These are phyloP conservation scores for Lamellibrachia satsuma DNA, from an alignment of 2,888 invertebrate genomes.

Conservation along the genomic window DNA sequence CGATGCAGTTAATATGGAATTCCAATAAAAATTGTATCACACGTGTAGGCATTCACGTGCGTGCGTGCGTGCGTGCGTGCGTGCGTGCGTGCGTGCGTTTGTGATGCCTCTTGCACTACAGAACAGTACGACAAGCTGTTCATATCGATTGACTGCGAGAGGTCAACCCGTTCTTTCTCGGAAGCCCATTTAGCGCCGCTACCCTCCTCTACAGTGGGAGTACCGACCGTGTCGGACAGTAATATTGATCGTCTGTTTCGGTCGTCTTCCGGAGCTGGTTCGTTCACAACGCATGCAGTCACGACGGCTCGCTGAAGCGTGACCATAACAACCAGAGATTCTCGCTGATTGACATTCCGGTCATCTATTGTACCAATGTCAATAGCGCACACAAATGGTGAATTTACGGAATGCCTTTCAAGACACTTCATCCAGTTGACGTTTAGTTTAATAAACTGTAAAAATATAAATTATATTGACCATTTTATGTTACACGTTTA, in stretches of 20 bases:
- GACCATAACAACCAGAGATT: background rate
- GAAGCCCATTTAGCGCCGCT: background rate
- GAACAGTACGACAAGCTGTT: background rate
- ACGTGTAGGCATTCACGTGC: no score
- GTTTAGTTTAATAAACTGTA: background rate
- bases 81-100: background rate
- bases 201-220: background rate
- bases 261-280: background rate
- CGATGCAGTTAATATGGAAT: no score
- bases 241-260: background rate
- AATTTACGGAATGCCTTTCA: background rate
- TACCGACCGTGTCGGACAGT: background rate
- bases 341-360: background rate
- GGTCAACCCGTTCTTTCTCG: background rate
- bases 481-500: background rate
- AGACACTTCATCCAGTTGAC: background rate
- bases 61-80: no score
- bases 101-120: background rate
- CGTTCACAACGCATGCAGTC: background rate
- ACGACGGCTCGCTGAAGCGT: background rate
- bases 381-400: background rate
- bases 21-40: no score
- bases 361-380: background rate
- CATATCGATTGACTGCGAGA: background rate
- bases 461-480: background rate